Conservation (phyloP, 2,888 invertebrate genomes). For the Oxyscelio sp. region DNA sequence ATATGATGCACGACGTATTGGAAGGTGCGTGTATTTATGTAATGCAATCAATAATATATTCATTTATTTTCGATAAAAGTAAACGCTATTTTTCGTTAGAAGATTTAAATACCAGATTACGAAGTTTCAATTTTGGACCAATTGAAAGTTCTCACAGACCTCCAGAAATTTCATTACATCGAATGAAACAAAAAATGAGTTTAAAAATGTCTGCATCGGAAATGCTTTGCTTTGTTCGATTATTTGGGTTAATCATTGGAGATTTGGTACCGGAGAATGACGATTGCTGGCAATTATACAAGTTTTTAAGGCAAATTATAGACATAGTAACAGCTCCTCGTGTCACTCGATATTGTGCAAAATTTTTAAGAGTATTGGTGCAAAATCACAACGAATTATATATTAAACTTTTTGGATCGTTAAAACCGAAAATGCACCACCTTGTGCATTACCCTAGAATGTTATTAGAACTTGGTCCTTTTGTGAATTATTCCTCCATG, state of each 20-base stretch:
- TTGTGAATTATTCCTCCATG: too few species aligned
- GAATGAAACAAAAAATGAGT: background rate
- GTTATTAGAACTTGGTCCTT: too few species aligned
- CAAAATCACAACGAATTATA: too few species aligned
- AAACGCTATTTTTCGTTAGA: slow-evolving; percentile 10
- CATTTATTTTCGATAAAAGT: slow-evolving; percentile 5
- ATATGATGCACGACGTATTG: too few species aligned
- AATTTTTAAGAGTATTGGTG: too few species aligned
- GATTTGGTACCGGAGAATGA: background rate
- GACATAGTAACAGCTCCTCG: too few species aligned
- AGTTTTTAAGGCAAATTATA: too few species aligned
- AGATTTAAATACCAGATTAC: background rate
- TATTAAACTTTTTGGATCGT: too few species aligned
- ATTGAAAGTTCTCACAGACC: background rate
- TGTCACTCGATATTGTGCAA: too few species aligned
- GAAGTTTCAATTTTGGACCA: slow-evolving; percentile 1
- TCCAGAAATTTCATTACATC: background rate
- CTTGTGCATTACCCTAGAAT: too few species aligned
- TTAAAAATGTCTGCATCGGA: background rate
- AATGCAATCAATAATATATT: slow-evolving; percentile 3
- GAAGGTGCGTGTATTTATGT: slow-evolving; percentile 6
- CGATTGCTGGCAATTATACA: too few species aligned
- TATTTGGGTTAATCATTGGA: background rate
- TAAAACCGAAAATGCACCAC: too few species aligned
- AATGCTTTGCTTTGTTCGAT: background rate